phyloP scores from a whole-genome alignment of 2,797 vertebrate genomes.

The Amniataba percoides region DNA sequence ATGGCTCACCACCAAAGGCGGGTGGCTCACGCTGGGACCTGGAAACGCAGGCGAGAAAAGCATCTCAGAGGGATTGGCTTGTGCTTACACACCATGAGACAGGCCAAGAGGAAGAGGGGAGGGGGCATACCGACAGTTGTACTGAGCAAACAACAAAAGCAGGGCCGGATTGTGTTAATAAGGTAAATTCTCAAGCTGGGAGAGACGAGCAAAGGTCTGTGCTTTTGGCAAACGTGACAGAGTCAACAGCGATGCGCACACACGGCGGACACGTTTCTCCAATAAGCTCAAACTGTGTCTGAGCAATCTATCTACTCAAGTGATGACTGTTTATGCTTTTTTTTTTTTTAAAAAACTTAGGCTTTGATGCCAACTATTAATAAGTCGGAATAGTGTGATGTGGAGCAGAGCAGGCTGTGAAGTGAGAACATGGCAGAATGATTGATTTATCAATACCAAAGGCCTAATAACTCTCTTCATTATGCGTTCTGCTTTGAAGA shows the following conservation, averaged over 20 bases:
- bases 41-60: constrained; percentile 78
- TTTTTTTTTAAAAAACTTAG: constrained; percentile 11
- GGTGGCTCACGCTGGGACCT: constrained; percentile 76
- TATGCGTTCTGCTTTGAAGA: constrained; percentile 68
- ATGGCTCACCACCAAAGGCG: constrained; percentile 81
- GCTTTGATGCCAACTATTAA: constrained; percentile 74
- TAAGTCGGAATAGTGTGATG: constrained; percentile 50
- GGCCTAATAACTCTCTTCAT: constrained; percentile 63
- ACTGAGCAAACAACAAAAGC: constrained; percentile 58
- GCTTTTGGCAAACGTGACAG: constrained; percentile 40
- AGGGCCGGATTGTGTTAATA: constrained; percentile 58
- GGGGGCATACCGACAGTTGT: constrained; percentile 52
- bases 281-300: constrained; percentile 32
- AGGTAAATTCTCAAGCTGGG: constrained; percentile 54
- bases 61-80: constrained; percentile 81
- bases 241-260: constrained; percentile 29
- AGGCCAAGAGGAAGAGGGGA: constrained; percentile 66
- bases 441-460: constrained; percentile 70
- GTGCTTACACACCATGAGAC: constrained; percentile 73
- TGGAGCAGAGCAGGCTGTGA: constrained; percentile 51
- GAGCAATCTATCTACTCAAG: constrained; percentile 45
- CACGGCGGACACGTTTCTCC: constrained; percentile 24
- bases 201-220: constrained; percentile 44
- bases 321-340: constrained; percentile 50
- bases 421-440: constrained; percentile 60